Evolutionary conservation across 2,797 vertebrate genomes (phyloP), one percentile per base, ranked within the genome.

Genomic region (Strix occidentalis): DNA sequence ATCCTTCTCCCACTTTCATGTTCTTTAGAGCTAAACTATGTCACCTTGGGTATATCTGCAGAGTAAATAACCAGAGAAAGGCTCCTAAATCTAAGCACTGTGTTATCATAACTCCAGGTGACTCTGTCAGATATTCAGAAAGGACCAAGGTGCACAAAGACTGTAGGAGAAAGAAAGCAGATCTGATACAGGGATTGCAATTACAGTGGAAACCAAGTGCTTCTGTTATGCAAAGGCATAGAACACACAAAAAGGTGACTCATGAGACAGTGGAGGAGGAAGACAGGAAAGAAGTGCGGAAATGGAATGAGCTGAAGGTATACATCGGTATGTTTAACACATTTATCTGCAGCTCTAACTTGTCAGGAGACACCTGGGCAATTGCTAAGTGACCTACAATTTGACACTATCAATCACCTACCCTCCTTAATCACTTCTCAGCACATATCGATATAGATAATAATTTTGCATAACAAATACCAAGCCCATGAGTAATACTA

Each of bases 401-500:
- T 95, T 25, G 20, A 69, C 71, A 66, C 80, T 90, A 88, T 72
- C 87, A 31, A 90, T 84, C 61, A 57, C 48, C 61, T 66, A 90
- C 90, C 86, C 95, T 64, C 68, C 46, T 41, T 66, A 90, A 95
- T 89, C 76, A 53, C 72, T 65, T 74, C 60, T 53, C 33, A 63
- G 58, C 35, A 41, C 45, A 23, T 72, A 81, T 16, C 63, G 72
- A 93, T 84, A 87, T 2, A 46, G 46, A 89, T 74, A 95, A 96
- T 79, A 64, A 86, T 90, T 93, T 93, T 97, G 82, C 89, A 90
- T 69, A 95, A 96, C 81, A 93, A 88, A 94, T 93, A 68, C 69
- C 87, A 84, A 94, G 70, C 26, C 28, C 58, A 28, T 94, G 91
- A 95, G 60, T 79, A 94, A 92, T 2, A 33, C 35, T 3, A 60